Base-by-base conservation (phyloP, 2,888 invertebrate species). In the Noctua pronuba region DNA sequence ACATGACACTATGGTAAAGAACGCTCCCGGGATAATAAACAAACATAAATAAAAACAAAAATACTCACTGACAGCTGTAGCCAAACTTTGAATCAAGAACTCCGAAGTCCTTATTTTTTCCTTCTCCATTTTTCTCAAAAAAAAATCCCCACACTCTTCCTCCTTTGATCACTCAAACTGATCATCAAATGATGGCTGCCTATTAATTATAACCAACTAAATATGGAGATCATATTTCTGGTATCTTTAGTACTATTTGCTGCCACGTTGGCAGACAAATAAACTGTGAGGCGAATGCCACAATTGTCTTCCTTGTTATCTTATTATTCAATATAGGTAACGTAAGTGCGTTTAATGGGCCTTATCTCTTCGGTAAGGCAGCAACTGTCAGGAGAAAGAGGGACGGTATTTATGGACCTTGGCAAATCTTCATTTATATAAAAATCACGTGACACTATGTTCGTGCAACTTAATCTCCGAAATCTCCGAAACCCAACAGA, bases 1-100 rank as follows among this genome's bases (percentile, higher is more conserved):
- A n/a, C 18, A 24, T 44, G 18, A 28, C 24, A 18, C 28, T n/a
- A 31, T 11, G 5, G 24, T 13, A 31, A 16, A 31, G 11, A 38
- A 11, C n/a, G 11, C 2, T 0, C 0, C 13, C 4, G 1, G 18
- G 21, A 35, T 44, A 21, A 28, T 24, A 38, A 18, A 31, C 49
- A 60, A 60, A 66, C n/a, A 4, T 10, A 66, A 82, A 66, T 24
- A 52, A 81, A 81, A 52, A 62, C 28, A 73, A 38, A 70, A 46
- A 44, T 80, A 95, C 95, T 92, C 80, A 95, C 95, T 94, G 79
- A 92, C 86, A 24, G 92, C 62, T 0, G 95, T 92, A 3, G 94
- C 88, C 35, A 90, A 82, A 46, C 88, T 83, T 86, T 95, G 95
- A 74, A 93, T 88, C 11, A 94, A 73, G 72, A 94, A 89, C n/a